Percentiles rank a stretch among this genome's conserved stretches.
These are phyloP conservation scores for Macrotis lagotis DNA, from an alignment of 2,113 vertebrate species.

Conservation along the genomic window DNA sequence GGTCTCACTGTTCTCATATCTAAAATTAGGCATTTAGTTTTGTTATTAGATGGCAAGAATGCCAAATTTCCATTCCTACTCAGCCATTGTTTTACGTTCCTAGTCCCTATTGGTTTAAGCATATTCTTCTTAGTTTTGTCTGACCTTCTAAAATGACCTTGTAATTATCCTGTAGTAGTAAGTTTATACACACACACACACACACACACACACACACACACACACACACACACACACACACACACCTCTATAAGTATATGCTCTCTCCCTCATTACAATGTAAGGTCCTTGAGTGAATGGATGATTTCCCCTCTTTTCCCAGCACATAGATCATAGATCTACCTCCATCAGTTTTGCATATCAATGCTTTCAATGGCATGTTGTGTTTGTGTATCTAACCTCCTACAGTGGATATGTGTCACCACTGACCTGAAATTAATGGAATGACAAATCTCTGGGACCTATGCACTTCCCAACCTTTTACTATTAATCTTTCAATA, in stretches of 20 bases:
- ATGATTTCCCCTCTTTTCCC: not conserved
- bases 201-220: no score
- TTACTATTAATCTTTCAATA: not conserved
- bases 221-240: no score
- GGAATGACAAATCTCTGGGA: conserved; percentile 4
- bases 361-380: not conserved
- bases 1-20: conserved; percentile 29
- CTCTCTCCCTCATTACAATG: not conserved
- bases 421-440: not conserved
- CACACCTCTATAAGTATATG: not conserved
- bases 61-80: not conserved
- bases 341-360: not conserved
- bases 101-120: not conserved
- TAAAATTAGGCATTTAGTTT: conserved; percentile 11
- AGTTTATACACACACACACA: no score
- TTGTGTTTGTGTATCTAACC: not conserved
- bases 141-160: no score
- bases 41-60: not conserved
- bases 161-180: no score
- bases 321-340: not conserved
- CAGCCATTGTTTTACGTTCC: not conserved
- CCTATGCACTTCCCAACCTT: not conserved
- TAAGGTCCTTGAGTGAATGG: not conserved
- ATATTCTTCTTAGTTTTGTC: no score
- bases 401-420: not conserved